Conservation (phyloP, 2,113 vertebrate genomes). For the Gymnorhina tibicen region DNA sequence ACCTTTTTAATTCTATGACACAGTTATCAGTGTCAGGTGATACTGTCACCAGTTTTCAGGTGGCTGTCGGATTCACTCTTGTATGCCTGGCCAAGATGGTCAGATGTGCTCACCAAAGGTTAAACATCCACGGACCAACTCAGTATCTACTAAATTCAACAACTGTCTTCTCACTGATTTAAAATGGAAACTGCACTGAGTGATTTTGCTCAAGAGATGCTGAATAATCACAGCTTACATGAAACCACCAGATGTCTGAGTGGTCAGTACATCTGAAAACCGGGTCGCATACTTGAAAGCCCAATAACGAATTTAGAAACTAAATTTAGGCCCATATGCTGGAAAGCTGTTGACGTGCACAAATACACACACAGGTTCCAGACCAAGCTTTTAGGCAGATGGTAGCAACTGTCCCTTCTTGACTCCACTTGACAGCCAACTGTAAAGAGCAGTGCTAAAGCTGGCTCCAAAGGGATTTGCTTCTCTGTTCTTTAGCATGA, state of each 20-base stretch:
- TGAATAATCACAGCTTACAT: conserved; percentile 27
- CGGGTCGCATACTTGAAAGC: background rate
- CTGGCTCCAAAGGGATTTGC: background rate
- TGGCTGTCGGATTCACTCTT: background rate
- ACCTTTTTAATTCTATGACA: background rate
- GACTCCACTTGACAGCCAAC: conserved; percentile 11
- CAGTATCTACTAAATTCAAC: background rate
- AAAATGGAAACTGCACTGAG: background rate
- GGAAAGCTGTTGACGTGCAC: background rate
- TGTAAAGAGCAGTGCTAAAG: background rate
- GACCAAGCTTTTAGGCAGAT: background rate
- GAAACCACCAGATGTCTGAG: conserved; percentile 28
- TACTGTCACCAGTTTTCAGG: background rate
- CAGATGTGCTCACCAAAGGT: background rate
- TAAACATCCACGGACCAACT: background rate
- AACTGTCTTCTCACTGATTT: background rate
- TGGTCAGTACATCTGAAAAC: conserved; percentile 36
- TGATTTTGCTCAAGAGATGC: conserved; percentile 26
- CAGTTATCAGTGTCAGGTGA: background rate
- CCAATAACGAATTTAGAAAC: background rate
- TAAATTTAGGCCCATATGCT: conserved; percentile 22
- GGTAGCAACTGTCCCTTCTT: background rate
- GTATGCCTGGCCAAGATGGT: background rate
- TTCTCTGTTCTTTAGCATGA: conserved; percentile 1
- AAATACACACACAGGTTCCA: background rate